phyloP scores from a whole-genome alignment of 2,888 invertebrate genomes.

The Phaonia tiefii region DNA sequence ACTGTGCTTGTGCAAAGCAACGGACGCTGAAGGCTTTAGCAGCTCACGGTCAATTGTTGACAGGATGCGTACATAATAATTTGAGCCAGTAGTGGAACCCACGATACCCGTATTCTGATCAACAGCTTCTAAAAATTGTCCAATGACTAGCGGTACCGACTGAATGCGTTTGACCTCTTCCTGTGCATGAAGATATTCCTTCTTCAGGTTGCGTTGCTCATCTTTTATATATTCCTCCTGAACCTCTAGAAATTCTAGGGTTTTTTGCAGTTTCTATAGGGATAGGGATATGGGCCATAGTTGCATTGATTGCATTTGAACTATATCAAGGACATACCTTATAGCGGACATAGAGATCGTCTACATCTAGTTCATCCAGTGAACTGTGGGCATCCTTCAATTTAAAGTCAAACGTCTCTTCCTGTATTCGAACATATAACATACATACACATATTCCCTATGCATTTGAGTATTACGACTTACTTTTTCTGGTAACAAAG shows the following conservation, averaged over 20 bases:
- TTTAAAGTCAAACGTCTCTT: constrained; percentile 86
- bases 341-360: constrained; percentile 97
- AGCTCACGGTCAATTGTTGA: constrained; percentile 99
- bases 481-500: constrained; percentile 90
- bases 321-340: constrained; percentile 84
- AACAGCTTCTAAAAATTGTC: constrained; percentile 99
- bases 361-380: constrained; percentile 91
- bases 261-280: constrained; percentile 94
- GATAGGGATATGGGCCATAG: background rate
- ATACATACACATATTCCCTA: too few species aligned
- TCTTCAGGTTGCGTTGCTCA: constrained; percentile 98
- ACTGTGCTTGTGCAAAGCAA: constrained; percentile 99
- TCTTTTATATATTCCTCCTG: constrained; percentile 99
- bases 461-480: too few species aligned
- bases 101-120: constrained; percentile 99
- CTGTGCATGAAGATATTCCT: constrained; percentile 99
- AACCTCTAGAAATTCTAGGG: constrained; percentile 97
- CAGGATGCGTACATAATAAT: constrained; percentile 98
- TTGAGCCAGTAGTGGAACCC: constrained; percentile 99
- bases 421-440: too few species aligned
- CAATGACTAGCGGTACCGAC: constrained; percentile 98
- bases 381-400: constrained; percentile 85
- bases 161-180: constrained; percentile 99
- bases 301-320: constrained; percentile 12
- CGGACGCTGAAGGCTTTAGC: constrained; percentile 98